Conservation (phyloP, 2,888 invertebrate species). For the Piscicola geometra region DNA sequence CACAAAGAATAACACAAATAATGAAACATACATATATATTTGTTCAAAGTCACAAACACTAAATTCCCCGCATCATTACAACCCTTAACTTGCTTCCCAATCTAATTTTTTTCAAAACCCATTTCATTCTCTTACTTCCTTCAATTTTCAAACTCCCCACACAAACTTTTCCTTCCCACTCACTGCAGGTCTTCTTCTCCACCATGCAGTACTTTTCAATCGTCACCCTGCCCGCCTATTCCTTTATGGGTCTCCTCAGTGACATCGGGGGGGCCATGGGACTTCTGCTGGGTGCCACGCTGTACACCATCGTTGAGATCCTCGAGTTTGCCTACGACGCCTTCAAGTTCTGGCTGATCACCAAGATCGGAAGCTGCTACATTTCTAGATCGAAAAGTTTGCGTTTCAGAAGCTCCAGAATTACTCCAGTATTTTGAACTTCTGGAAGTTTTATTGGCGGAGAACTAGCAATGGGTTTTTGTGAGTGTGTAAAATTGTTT, state of each 20-base stretch:
- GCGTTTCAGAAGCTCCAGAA: background rate
- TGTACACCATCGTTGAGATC: constrained; percentile 26
- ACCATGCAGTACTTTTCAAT: constrained; percentile 29
- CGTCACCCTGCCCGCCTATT: constrained; percentile 22
- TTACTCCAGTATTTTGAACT: background rate
- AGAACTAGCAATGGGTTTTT: too few relatives aligned
- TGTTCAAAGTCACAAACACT: too few relatives aligned
- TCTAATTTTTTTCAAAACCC: background rate
- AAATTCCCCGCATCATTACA: too few relatives aligned
- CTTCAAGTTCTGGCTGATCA: constrained; percentile 16
- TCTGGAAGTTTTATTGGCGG: background rate
- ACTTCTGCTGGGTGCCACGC: constrained; percentile 25
- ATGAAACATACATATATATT: too few relatives aligned
- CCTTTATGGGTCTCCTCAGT: constrained; percentile 32
- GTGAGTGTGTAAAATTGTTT: too few relatives aligned
- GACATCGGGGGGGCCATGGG: constrained; percentile 28
- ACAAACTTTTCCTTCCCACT: too few relatives aligned
- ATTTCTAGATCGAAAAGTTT: background rate
- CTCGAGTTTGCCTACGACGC: constrained; percentile 22
- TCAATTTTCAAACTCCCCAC: too few relatives aligned
- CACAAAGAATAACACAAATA: too few relatives aligned
- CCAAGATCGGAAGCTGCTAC: constrained; percentile 11
- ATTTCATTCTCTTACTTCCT: background rate
- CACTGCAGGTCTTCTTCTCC: constrained; percentile 23
- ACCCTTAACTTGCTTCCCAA: background rate